Evolutionary conservation across 1,140 invertebrate species (phyloP).

Genomic region (Bombus huntii): DNA sequence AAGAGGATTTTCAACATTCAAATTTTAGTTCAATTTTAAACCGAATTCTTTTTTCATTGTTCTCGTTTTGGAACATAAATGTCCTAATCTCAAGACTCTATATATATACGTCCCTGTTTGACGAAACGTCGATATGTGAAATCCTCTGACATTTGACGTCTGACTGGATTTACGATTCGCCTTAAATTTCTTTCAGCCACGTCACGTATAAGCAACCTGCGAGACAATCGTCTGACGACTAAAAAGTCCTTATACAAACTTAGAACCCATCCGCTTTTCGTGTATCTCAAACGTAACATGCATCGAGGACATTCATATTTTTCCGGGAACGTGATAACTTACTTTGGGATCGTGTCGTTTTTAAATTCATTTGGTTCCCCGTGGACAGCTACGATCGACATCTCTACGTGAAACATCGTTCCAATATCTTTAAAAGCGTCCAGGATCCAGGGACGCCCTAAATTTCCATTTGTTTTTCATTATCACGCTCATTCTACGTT

Average conservation of each 20-base stretch:
- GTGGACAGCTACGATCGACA: too few species aligned
- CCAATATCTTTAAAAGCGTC: conserved; percentile 13
- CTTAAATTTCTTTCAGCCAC: too few species aligned
- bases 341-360: background rate
- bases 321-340: background rate
- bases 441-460: background rate
- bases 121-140: background rate
- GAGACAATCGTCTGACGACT: too few species aligned
- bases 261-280: too few species aligned
- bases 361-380: background rate
- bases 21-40: background rate
- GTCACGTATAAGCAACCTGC: too few species aligned
- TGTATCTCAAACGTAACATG: background rate
- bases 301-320: background rate
- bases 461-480: conserved; percentile 44
- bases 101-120: background rate
- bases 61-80: too few species aligned
- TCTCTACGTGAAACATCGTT: background rate
- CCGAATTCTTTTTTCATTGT: background rate
- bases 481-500: conserved; percentile 8
- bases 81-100: background rate
- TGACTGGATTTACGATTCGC: background rate
- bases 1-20: background rate
- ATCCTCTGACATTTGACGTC: background rate
- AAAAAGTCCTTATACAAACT: too few species aligned